A percentile compares a stretch with the other conserved stretches of the same genome.
Evolutionary conservation across 2,797 vertebrate genomes (phyloP).

Genomic region (Alfaro cultratus): DNA sequence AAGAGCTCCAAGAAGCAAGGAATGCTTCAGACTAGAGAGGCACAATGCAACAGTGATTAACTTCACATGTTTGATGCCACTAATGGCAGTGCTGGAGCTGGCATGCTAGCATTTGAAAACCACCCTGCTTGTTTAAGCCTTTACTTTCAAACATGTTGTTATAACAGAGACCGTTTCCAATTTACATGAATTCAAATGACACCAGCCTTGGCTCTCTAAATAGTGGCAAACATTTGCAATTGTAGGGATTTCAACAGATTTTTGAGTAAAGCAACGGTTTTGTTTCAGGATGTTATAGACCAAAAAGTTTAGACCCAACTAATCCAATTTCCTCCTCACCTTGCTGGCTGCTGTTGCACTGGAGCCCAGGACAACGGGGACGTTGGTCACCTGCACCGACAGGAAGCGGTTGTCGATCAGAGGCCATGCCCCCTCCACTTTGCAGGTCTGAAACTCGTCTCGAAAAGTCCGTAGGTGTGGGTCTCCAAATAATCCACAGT

Average conservation of each 20-base stretch:
- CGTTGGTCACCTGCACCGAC: conserved; percentile 88
- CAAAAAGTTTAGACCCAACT: background rate
- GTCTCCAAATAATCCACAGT: conserved; percentile 88
- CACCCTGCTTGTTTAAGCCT: conserved; percentile 6
- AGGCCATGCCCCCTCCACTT: conserved; percentile 87
- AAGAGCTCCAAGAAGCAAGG: conserved; percentile 71
- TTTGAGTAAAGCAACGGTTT: background rate
- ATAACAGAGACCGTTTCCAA: background rate
- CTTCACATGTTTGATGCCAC: conserved; percentile 72
- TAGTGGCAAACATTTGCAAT: background rate
- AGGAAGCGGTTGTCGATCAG: conserved; percentile 86
- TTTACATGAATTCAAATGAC: background rate
- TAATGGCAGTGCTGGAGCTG: conserved; percentile 44
- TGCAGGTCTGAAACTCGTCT: conserved; percentile 88
- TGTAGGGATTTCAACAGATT: background rate
- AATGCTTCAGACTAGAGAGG: conserved; percentile 74
- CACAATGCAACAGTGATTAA: conserved; percentile 73
- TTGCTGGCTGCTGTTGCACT: conserved; percentile 88
- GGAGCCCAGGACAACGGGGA: conserved; percentile 83
- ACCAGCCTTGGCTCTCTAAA: background rate
- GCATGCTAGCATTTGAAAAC: conserved; percentile 9
- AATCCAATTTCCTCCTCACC: conserved; percentile 58
- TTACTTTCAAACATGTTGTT: conserved; percentile 4
- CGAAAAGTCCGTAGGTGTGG: conserved; percentile 87
- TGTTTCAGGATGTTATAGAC: background rate